A percentile compares a stretch with the other conserved stretches of the same genome.
phyloP scores from a whole-genome alignment of 2,797 vertebrate genomes.

The Hemitrygon akajei region DNA sequence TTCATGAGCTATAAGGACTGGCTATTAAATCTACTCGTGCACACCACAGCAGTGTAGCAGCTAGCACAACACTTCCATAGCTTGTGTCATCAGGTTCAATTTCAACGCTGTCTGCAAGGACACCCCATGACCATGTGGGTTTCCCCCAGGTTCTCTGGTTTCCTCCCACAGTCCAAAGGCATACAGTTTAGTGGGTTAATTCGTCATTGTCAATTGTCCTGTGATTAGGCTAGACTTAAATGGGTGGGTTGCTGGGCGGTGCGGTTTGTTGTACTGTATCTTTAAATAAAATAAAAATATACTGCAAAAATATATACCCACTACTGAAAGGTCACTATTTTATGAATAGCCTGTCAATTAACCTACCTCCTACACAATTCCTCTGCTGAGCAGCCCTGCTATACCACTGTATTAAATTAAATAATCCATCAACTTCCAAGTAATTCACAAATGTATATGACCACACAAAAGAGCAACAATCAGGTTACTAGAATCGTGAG shows the following conservation, averaged over 20 bases:
- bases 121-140: too few relatives aligned
- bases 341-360: neutral
- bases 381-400: neutral
- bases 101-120: too few relatives aligned
- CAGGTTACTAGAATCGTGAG: neutral
- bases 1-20: neutral
- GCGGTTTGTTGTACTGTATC: too few relatives aligned
- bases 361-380: neutral
- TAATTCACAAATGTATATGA: neutral
- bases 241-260: too few relatives aligned
- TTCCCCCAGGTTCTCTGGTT: too few relatives aligned
- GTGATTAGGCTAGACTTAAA: too few relatives aligned
- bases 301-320: neutral
- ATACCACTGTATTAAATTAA: neutral
- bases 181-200: too few relatives aligned
- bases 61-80: too few relatives aligned
- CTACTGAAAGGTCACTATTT: neutral
- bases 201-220: too few relatives aligned
- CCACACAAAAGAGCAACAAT: neutral
- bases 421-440: neutral
- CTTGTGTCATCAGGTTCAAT: too few relatives aligned
- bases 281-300: neutral
- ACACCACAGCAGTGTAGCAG: too few relatives aligned
- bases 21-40: neutral
- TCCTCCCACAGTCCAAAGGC: too few relatives aligned